Evolutionary conservation across 2,113 vertebrate genomes (phyloP), one percentile per base, ranked within the genome.

Genomic region (Irena cyanogastra): DNA sequence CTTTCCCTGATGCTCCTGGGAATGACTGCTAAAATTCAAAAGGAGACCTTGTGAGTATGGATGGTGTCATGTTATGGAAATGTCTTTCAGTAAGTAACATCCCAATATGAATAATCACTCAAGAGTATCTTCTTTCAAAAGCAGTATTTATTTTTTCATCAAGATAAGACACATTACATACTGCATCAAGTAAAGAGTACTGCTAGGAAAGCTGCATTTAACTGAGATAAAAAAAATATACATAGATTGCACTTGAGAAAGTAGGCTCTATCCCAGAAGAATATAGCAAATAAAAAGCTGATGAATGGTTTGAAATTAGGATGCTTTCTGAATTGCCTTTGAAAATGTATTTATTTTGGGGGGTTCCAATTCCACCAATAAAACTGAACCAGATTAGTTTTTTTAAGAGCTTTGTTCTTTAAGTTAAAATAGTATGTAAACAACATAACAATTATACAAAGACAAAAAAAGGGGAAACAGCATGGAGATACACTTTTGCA

Each of bases 91-190:
- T 26, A 74, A 91, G 60, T 44, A 2, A 35, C 0, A 77, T 28
- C 22, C 56, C 75, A 93, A 83, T 76, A 70, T 52, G 59, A 97
- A 93, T 79, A 91, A 97, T 70, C 44, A 96, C 69, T 61, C 82
- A 53, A 53, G 45, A 76, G 15, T 35, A 68, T 42, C 21, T 94
- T 97, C 47, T 81, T 97, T 98, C 89, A 93, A 97, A 98, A 97
- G 94, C 96, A 96, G 41, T 95, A 94, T 98, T 98, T 98, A 98
- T 98, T 98, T 98, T 96, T 93, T 95, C 94, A 97, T 77, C 71
- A 90, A 87, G 87, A 54, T 87, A 96, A 95, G 83, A 93, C 92
- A 96, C 70, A 92, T 96, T 97, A 97, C 82, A 90, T 95, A 95
- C 87, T 90, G 92, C 66, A 87, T 87, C 92, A 90, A 89, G 63